Evolutionary conservation across 2,888 invertebrate genomes (phyloP).

Genomic region (Blastobasis lacticolella): DNA sequence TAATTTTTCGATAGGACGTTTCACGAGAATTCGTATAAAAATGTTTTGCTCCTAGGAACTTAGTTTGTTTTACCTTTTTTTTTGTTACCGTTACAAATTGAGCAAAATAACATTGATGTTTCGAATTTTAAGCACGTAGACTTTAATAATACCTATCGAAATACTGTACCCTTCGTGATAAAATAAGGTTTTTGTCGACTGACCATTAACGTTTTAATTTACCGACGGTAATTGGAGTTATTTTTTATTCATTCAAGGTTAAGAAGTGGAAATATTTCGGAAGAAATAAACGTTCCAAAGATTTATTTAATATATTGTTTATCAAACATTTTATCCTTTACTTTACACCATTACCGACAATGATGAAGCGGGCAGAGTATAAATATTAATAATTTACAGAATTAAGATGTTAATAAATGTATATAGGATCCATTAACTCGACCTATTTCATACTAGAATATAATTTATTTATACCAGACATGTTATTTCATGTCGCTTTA

Average conservation of each 20-base stretch:
- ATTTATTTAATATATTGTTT: constrained; percentile 25
- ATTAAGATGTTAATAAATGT: constrained; percentile 59
- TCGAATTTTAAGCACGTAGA: no score
- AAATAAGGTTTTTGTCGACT: no score
- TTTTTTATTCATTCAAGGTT: constrained; percentile 12
- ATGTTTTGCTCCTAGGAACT: no score
- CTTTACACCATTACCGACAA: constrained; percentile 41
- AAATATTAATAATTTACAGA: constrained; percentile 50
- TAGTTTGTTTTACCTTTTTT: no score
- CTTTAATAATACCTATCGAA: no score
- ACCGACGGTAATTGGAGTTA: neutral
- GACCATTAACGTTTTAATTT: neutral
- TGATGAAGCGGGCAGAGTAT: constrained; percentile 40
- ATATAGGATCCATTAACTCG: constrained; percentile 40
- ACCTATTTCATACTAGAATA: constrained; percentile 24
- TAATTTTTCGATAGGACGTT: no score
- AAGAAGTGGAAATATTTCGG: constrained; percentile 20
- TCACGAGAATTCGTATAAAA: no score
- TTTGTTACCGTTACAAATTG: no score
- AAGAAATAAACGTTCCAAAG: constrained; percentile 22
- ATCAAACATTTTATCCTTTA: constrained; percentile 29
- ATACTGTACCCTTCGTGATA: no score
- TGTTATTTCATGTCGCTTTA: no score
- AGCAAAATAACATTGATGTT: no score
- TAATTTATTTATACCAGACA: no score